Percentiles rank a stretch among this genome's conserved stretches.
Conservation (phyloP, 2,797 vertebrate genomes). For the Alca torda region DNA sequence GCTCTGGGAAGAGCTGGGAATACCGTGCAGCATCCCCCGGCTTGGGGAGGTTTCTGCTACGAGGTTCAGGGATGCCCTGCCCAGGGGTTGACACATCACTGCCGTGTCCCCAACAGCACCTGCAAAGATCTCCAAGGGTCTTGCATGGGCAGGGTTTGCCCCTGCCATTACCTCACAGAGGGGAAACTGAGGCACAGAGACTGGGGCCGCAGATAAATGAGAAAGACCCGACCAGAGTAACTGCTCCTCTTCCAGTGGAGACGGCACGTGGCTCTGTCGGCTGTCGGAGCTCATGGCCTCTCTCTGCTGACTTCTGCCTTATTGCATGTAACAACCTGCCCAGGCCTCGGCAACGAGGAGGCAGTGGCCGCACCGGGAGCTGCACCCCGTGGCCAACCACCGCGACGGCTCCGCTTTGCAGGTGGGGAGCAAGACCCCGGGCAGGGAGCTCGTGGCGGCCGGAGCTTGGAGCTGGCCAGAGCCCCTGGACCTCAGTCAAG, state of each 20-base stretch:
- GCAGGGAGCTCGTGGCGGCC: rapidly evolving
- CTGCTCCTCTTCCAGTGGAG: neutral
- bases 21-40: rapidly evolving
- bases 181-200: neutral
- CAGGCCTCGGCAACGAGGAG: neutral
- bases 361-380: rapidly evolving
- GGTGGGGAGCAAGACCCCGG: neutral
- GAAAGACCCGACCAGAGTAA: neutral
- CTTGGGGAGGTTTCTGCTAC: neutral
- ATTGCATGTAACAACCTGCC: neutral
- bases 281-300: neutral
- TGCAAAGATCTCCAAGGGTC: neutral
- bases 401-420: rapidly evolving
- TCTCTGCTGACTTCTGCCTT: neutral
- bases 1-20: neutral
- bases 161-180: no score
- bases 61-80: neutral
- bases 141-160: neutral
- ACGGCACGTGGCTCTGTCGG: neutral
- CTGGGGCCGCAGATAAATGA: neutral
- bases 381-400: rapidly evolving
- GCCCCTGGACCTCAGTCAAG: neutral
- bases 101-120: neutral
- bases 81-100: neutral
- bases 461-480: neutral